Evolutionary conservation across 2,113 vertebrate genomes (phyloP), one percentile per base, ranked within the genome.

Genomic region (Malaclemys terrapin): DNA sequence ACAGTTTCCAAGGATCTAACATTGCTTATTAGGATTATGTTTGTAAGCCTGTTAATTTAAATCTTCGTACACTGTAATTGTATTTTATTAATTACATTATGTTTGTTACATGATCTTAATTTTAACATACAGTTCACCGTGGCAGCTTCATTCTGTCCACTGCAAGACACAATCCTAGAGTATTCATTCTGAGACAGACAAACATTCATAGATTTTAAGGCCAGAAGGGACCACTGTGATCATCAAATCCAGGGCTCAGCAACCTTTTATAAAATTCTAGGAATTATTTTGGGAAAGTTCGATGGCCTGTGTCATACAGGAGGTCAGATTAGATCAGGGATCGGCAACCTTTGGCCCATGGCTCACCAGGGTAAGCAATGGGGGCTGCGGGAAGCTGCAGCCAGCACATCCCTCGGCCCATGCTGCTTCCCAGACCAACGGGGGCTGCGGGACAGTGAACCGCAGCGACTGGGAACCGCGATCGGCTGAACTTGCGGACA

Each of bases 31-130:
- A 91, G 27, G 88, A 97, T 95, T 95, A 95, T 47, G 76, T 85
- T 88, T 87, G 85, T 95, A 97, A 97, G 94, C 94, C 79, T 56
- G 45, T 94, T 97, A 89, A 95, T 94, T 96, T 96, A 96, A n/a
- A 97, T 96, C 93, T 90, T 93, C 93, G 97, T 96, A 93, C 47
- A 91, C 29, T 85, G 31, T 45, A 90, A 2, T 35, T 84, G 91
- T 91, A 93, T 93, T 93, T 93, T 92, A 90, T 54, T 95, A 96
- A 96, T 96, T 95, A 89, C 52, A 81, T 88, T 87, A 93, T 53
- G 29, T 85, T 42, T 93, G 50, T 85, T 89, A 14, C 76, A 69
- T 91, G 65, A 72, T 94, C 80, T 93, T 84, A 31, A 92, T 84
- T 89, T 91, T 80, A 95, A 88, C 83, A 89, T 5, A 84, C 9